Conservation (phyloP, 37 sponge, comb jelly and placozoan species). For the Axinella damicornis region DNA sequence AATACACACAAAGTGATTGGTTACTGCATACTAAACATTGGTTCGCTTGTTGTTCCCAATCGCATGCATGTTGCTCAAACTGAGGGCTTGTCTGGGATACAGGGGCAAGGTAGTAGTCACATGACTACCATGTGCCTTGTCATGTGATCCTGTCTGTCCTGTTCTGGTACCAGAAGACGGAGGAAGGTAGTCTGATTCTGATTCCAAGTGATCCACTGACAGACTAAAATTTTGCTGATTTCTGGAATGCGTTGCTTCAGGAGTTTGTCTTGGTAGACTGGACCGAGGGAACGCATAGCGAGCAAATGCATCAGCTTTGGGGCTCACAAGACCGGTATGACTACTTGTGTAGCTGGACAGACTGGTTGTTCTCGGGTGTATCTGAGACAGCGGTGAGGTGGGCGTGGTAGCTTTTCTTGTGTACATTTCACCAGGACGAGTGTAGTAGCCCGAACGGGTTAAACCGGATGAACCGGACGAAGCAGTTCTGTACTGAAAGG, state of each 20-base stretch:
- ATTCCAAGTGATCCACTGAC: slow-evolving; percentile 41
- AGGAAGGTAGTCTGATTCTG: neutral
- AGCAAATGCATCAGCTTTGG: too few species aligned
- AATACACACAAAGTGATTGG: too few species aligned
- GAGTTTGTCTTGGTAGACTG: too few species aligned
- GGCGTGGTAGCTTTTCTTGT: neutral
- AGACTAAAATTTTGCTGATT: slow-evolving; percentile 1
- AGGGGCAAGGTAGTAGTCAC: neutral
- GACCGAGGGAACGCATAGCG: too few species aligned
- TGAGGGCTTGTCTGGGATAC: neutral
- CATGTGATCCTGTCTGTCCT: too few species aligned
- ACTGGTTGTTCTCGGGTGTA: neutral
- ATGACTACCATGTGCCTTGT: slow-evolving; percentile 11
- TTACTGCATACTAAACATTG: slow-evolving; percentile 29
- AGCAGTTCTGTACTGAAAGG: neutral
- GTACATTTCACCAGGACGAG: neutral
- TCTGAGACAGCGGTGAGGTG: neutral
- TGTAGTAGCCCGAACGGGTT: neutral
- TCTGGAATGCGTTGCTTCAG: too few species aligned
- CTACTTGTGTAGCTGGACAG: neutral
- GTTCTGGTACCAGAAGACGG: neutral
- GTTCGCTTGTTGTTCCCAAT: neutral
- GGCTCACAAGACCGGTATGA: too few species aligned
- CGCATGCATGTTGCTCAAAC: neutral
- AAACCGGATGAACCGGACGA: neutral